Evolutionary conservation across 2,888 invertebrate species (phyloP), one percentile per base, ranked within the genome.

Genomic region (Osedax fenrisi): DNA sequence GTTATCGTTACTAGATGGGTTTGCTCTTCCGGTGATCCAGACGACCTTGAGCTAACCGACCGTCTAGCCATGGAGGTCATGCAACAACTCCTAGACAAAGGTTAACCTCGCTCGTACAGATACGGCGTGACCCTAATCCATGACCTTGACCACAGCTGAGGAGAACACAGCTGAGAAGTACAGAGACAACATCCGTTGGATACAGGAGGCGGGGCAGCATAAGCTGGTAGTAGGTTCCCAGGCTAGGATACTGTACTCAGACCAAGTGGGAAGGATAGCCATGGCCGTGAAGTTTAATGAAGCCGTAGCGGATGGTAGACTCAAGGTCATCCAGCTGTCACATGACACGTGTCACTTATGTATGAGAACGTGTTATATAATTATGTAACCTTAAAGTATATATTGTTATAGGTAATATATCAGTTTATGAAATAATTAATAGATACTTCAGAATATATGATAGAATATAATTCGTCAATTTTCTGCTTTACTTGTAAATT

Each of bases 181-280:
- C 79, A 80, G 80, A 61, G 88, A 88, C 81, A 89, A 89, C 81
- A 81, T 87, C 24, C 83, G 84, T 62, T 89, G 88, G 88, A 88
- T 89, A 75, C 81, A 83, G 73, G 85, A 87, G 78, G 88, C 88
- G 1, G 86, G 85, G 1, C 78, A 82, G 68, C 87, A 89, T 79
- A 82, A 86, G 77, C 79, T 88, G 81, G 88, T 88, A 76, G 88
- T 88, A 10, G 87, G 87, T 1, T 84, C 84, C 1, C 83, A 84
- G 78, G 88, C 88, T 0, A 81, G 88, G 76, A 88, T 88, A 75
- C 82, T 88, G n/a, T 89, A 88, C 80, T 87, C 88, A 1, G 88
- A 88, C 80, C 86, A 87, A 78, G 80, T 81, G 2, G 88, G 88
- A 2, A 80, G 88, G 70, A 83, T 85, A 0, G 83, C 83, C 61